Base-by-base conservation (phyloP, 1,140 invertebrate species). In the Thaumatotibia leucotreta region DNA sequence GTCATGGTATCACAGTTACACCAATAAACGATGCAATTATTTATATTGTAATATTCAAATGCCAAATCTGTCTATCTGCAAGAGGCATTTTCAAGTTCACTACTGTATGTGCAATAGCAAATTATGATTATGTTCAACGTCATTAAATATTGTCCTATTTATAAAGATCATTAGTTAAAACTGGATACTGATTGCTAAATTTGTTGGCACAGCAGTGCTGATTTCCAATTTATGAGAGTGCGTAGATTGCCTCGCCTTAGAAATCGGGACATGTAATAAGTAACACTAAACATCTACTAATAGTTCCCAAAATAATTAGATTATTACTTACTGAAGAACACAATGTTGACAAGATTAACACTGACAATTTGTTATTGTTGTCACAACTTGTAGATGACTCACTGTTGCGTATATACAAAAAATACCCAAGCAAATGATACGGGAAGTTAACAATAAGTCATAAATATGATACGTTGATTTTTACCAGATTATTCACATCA, bases 371-470 rank as follows among this genome's bases (percentile, higher is more conserved):
- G n/a, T 58, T 31, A 58, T 58, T 23, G 8, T 58, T 58, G n/a
- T 54, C 11, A 54, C 50, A 11, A 54, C 23, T 39, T 11, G 14
- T 17, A 8, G 6, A 45, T 58, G 52, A 58, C 11, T 58, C 52
- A 58, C 52, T 31, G 24, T 29, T 31, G 52, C 52, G 52, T 27
- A 58, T 27, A 14, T 58, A 58, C 24, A 58, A 58, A 58, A 29
- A 58, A 45, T 20, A 58, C 52, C 52, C 29, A 58, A n/a, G n/a
- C n/a, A n/a, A 52, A 58, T 24, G 39, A 45, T 54, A 65, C 65
- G 63, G 49, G 65, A 61, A 68, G 63, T 64, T 63, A 63, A 71
- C 64, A 68, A 63, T 63, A 45, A 62, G 54, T 23, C 2, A 35
- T 39, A 24, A 31, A 39, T 39, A n/a, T 14, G 4, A 64, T 17